Evolutionary conservation across 2,888 invertebrate genomes (phyloP).

Genomic region (Syrista parreyssii): DNA sequence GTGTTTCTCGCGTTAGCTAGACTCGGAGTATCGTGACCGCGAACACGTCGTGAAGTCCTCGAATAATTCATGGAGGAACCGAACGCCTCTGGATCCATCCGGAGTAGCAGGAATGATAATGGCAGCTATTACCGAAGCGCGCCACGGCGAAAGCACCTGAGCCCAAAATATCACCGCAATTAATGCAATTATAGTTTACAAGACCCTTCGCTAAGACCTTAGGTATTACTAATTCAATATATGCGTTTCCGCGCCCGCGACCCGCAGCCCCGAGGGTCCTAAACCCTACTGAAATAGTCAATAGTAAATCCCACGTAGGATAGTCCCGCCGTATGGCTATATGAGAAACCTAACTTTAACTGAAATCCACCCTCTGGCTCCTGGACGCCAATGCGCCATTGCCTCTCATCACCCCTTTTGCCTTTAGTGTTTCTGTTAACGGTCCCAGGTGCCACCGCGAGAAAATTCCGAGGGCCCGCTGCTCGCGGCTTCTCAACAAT

Average conservation of each 20-base stretch:
- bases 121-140: conserved; percentile 63
- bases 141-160: conserved; percentile 61
- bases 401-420: neutral
- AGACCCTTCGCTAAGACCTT: conserved; percentile 56
- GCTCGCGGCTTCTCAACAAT: conserved; percentile 5
- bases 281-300: conserved; percentile 69
- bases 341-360: neutral
- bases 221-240: conserved; percentile 50
- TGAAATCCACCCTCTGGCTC: neutral
- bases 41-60: neutral
- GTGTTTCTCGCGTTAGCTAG: neutral
- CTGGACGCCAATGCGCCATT: too few relatives aligned
- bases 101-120: conserved; percentile 53
- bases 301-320: conserved; percentile 67
- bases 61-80: neutral
- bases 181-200: conserved; percentile 65
- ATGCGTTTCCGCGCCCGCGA: conserved; percentile 33
- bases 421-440: neutral
- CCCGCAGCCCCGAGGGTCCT: neutral
- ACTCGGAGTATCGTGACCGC: neutral
- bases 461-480: neutral
- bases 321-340: neutral
- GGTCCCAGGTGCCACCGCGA: neutral
- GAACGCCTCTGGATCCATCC: neutral
- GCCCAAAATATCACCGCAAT: conserved; percentile 64